phyloP scores from a whole-genome alignment of 2,888 invertebrate genomes.

The Pharmacophagus antenor region DNA sequence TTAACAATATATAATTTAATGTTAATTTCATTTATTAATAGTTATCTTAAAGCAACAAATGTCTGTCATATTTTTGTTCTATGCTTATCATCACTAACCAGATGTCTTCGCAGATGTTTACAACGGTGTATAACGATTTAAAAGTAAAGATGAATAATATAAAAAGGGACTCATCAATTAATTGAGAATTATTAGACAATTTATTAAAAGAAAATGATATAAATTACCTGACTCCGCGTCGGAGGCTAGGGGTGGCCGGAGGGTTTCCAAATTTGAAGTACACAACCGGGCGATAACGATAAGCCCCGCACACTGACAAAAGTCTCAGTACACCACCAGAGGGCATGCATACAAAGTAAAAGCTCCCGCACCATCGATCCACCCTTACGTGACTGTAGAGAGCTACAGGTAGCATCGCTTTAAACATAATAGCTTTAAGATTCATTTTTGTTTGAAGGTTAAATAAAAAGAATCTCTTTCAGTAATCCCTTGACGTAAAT shows the following conservation, averaged over 20 bases:
- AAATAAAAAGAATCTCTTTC: slow-evolving; percentile 33
- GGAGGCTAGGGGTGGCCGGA: slow-evolving; percentile 38
- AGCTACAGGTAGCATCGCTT: slow-evolving; percentile 34
- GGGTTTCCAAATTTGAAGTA: slow-evolving; percentile 35
- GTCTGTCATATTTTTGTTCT: too few species aligned
- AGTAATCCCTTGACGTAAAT: slow-evolving; percentile 48
- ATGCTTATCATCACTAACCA: too few species aligned
- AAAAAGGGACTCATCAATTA: not conserved
- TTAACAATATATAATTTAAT: too few species aligned
- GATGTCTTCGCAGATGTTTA: not conserved
- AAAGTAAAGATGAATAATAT: not conserved
- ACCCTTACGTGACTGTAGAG: slow-evolving; percentile 45
- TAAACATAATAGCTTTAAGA: slow-evolving; percentile 43
- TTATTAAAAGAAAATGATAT: not conserved
- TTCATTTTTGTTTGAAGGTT: slow-evolving; percentile 38
- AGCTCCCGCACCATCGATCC: slow-evolving; percentile 66
- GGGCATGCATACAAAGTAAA: slow-evolving; percentile 46
- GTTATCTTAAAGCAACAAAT: too few species aligned
- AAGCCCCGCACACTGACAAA: slow-evolving; percentile 54
- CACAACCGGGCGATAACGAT: slow-evolving; percentile 53
- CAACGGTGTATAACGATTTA: not conserved
- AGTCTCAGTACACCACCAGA: slow-evolving; percentile 43
- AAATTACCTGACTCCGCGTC: slow-evolving; percentile 47
- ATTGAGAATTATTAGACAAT: not conserved
- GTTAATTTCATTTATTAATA: too few species aligned